These are phyloP conservation scores for Limonius californicus DNA, from an alignment of 1,140 invertebrate species.

Conservation along the genomic window DNA sequence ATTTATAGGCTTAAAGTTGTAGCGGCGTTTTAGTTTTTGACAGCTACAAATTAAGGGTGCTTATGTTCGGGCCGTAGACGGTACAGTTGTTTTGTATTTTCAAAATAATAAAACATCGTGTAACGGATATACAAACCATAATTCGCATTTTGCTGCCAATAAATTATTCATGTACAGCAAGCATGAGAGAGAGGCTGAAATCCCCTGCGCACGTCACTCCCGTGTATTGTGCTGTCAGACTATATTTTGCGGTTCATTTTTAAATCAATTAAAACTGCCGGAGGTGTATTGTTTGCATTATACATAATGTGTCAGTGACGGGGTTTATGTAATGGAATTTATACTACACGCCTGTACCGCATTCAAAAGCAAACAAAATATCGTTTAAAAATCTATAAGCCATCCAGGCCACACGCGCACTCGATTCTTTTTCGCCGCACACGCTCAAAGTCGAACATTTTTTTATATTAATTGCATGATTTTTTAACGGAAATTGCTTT, in stretches of 20 bases:
- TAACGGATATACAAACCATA: neutral
- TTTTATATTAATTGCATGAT: too few species aligned
- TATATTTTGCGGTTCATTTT: conserved; percentile 14
- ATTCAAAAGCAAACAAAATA: conserved; percentile 8
- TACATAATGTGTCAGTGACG: conserved; percentile 14
- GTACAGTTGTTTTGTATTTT: neutral
- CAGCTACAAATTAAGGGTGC: too few species aligned
- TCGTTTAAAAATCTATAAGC: conserved; percentile 10
- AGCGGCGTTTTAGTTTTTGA: too few species aligned
- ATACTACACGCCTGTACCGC: conserved; percentile 7
- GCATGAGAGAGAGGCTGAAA: conserved; percentile 12
- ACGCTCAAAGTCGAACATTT: too few species aligned
- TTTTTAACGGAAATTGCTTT: too few species aligned
- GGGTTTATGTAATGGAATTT: conserved; percentile 13
- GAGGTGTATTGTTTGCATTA: conserved; percentile 13
- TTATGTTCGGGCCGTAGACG: too few species aligned
- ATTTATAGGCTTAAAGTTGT: too few species aligned
- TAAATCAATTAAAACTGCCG: conserved; percentile 14
- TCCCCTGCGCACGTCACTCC: conserved; percentile 9
- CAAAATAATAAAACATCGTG: neutral
- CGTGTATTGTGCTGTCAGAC: conserved; percentile 12
- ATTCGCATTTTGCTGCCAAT: conserved; percentile 10
- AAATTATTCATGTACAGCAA: conserved; percentile 10
- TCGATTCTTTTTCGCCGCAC: too few species aligned
- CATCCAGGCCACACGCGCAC: neutral